Base-by-base conservation (phyloP, 2,888 invertebrate species). In the Siphonodentalium dalli region DNA sequence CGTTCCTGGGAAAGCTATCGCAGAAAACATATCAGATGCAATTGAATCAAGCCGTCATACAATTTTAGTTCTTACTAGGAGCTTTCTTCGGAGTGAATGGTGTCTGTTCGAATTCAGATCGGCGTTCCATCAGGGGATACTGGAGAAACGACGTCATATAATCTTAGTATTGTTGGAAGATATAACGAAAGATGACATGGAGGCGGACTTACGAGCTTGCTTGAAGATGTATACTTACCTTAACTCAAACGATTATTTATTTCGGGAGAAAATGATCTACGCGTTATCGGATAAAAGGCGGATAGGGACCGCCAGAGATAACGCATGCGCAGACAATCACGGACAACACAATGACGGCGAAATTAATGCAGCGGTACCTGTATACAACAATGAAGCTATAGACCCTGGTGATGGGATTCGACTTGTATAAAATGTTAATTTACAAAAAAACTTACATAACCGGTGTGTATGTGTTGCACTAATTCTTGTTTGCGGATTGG, bases 211-310 rank as follows among this genome's bases (percentile, higher is more conserved):
- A 75, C 87, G 91, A 75, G 86, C 91, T 68, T 92, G 91, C 80
- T 85, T 93, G 63, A 90, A 92, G 81, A 90, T 91, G 48, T 90
- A 91, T 73, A 90, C 90, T 51, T 86, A 91, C 38, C 86, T 94
- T 59, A 86, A 89, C 66, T 92, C 91, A 89, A 90, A 90, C 70
- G 93, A 95, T 80, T 90, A 90, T 71, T 86, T 92, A 78, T 96
- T 95, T 85, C 94, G 94, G 93, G 93, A 93, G 80, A 89, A 93
- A 71, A n/a, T n/a, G n/a, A n/a, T n/a, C n/a, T n/a, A n/a, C n/a
- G n/a, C n/a, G n/a, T n/a, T n/a, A n/a, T n/a, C n/a, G n/a, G n/a
- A n/a, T n/a, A n/a, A n/a, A n/a, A n/a, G n/a, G n/a, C n/a, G n/a
- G n/a, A n/a, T n/a, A n/a, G n/a, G n/a, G n/a, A n/a, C n/a, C n/a